Evolutionary conservation across 2,797 vertebrate genomes (phyloP).

Genomic region (Peromyscus attwateri): DNA sequence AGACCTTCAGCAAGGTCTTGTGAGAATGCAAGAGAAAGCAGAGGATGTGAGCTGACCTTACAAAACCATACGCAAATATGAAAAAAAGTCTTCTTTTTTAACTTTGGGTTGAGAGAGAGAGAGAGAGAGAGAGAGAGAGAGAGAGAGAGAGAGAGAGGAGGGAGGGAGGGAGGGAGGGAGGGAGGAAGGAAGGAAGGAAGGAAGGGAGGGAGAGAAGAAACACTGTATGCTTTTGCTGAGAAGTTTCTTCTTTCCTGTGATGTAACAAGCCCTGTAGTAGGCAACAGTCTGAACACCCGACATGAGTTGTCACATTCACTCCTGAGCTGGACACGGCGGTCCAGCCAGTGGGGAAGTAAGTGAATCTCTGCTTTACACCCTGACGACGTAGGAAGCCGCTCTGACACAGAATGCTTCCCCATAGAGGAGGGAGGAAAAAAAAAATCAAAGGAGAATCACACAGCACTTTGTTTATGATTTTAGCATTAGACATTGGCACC

Average conservation of each 20-base stretch:
- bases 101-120: not conserved
- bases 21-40: not conserved
- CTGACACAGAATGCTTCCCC: not conserved
- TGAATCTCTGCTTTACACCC: not conserved
- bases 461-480: not conserved
- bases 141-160: not conserved
- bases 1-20: not conserved
- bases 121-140: fast-evolving
- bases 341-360: not conserved
- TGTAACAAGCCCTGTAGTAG: not conserved
- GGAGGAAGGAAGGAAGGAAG: too few relatives aligned
- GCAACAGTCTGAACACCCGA: not conserved
- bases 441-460: not conserved
- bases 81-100: not conserved
- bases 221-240: not conserved
- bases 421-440: not conserved
- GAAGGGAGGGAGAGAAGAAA: not conserved
- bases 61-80: not conserved
- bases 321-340: not conserved
- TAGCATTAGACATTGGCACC: not conserved
- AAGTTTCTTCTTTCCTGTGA: not conserved
- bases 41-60: not conserved
- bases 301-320: not conserved
- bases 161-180: too few relatives aligned
- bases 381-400: not conserved